Conservation (phyloP, 1,140 invertebrate genomes). For the Drosophila lacertosa region DNA sequence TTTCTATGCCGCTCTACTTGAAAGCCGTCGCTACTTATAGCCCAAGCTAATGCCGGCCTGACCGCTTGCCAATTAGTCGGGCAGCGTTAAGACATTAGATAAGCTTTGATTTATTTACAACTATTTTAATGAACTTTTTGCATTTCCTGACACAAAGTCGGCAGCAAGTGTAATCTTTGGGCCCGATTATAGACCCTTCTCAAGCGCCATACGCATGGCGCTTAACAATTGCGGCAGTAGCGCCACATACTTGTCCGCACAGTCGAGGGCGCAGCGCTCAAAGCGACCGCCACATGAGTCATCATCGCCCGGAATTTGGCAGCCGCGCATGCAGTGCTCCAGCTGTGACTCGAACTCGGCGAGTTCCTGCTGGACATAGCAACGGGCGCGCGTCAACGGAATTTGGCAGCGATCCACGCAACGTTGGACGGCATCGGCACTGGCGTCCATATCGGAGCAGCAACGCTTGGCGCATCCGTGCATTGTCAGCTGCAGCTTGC, state of each 20-base stretch:
- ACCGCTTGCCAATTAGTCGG: not conserved
- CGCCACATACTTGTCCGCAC: slow-evolving; percentile 92
- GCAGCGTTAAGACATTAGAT: not conserved
- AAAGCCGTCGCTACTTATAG: slow-evolving; percentile 15
- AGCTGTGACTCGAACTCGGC: slow-evolving; percentile 89
- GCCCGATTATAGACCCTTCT: slow-evolving; percentile 41
- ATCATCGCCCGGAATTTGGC: slow-evolving; percentile 12
- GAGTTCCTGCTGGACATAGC: slow-evolving; percentile 88
- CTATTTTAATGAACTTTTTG: slow-evolving; percentile 32
- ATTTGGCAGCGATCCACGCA: slow-evolving; percentile 92
- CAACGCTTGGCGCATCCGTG: slow-evolving; percentile 93
- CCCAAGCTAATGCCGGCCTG: not conserved
- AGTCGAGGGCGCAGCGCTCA: slow-evolving; percentile 92
- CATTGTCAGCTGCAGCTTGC: slow-evolving; percentile 95
- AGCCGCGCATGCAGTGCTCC: slow-evolving; percentile 90
- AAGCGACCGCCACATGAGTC: slow-evolving; percentile 66
- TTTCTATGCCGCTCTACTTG: not conserved
- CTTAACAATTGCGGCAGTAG: slow-evolving; percentile 90
- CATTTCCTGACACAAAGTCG: not conserved
- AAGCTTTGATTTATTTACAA: slow-evolving; percentile 29
- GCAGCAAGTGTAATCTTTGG: too few relatives aligned
- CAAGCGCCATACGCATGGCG: slow-evolving; percentile 88
- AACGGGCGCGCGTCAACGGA: slow-evolving; percentile 89
- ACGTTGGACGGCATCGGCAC: slow-evolving; percentile 90
- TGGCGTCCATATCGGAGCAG: slow-evolving; percentile 89